These are phyloP conservation scores for Agrotis exclamationis DNA, from an alignment of 2,888 invertebrate species.

Conservation along the genomic window DNA sequence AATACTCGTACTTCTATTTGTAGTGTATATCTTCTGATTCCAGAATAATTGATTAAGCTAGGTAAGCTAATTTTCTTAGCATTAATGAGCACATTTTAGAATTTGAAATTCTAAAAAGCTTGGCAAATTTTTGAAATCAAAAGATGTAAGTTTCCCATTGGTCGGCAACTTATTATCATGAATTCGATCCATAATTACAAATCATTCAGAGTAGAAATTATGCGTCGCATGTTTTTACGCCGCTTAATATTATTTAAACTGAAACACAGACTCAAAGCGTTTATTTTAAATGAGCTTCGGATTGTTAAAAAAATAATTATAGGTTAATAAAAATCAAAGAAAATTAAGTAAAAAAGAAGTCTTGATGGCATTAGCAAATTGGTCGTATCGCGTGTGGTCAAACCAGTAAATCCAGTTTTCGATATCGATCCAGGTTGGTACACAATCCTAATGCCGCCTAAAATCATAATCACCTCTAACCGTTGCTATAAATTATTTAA, in stretches of 20 bases:
- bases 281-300: not conserved
- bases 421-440: not conserved
- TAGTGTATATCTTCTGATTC: not conserved
- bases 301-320: not conserved
- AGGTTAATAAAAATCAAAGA: not conserved
- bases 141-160: too few relatives aligned
- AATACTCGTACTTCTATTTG: too few relatives aligned
- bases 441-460: not conserved
- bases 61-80: not conserved
- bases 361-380: constrained; percentile 1
- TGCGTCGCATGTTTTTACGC: too few relatives aligned
- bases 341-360: not conserved
- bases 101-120: not conserved
- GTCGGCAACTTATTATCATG: too few relatives aligned
- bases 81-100: not conserved
- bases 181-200: not conserved
- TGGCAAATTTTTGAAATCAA: not conserved
- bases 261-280: not conserved
- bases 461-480: not conserved
- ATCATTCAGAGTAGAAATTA: not conserved
- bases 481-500: not conserved
- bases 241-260: too few relatives aligned
- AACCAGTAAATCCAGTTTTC: not conserved
- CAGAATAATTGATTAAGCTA: not conserved
- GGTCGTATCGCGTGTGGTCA: not conserved